phyloP scores from a whole-genome alignment of 2,113 vertebrate genomes.

The Carollia perspicillata region DNA sequence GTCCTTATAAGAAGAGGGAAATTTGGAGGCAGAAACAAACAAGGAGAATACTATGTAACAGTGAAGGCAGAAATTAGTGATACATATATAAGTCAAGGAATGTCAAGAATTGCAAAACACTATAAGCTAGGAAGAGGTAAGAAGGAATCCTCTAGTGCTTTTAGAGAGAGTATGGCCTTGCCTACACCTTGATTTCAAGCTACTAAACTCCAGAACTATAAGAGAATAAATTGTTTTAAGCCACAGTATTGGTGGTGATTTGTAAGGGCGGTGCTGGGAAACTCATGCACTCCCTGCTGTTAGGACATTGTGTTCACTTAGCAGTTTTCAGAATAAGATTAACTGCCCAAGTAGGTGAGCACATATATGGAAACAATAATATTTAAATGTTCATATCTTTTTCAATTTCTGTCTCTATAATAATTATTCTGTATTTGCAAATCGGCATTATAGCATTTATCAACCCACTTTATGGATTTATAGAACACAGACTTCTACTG shows the following conservation, averaged over 20 bases:
- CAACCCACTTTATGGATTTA: not conserved
- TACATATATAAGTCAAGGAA: not conserved
- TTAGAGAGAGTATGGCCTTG: not conserved
- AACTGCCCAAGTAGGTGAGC: not conserved
- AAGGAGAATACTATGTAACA: not conserved
- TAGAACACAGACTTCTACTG: not conserved
- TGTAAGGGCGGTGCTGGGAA: not conserved
- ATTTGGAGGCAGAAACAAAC: not conserved
- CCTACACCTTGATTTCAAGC: not conserved
- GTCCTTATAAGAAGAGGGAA: not conserved
- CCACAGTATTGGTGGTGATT: not conserved
- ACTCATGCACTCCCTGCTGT: not conserved
- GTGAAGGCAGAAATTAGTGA: not conserved
- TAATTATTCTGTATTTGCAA: not conserved
- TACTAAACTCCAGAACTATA: not conserved
- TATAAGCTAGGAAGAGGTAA: not conserved
- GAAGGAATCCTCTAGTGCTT: not conserved
- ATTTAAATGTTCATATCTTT: not conserved
- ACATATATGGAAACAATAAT: not conserved
- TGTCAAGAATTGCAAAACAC: not conserved
- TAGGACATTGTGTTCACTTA: not conserved
- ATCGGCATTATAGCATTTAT: not conserved
- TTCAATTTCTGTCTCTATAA: not conserved
- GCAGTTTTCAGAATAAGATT: not conserved
- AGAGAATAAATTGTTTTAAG: not conserved